Percentiles rank a stretch among this genome's conserved stretches.
phyloP scores from a whole-genome alignment of 2,797 vertebrate species.

The Rhinophrynus dorsalis region DNA sequence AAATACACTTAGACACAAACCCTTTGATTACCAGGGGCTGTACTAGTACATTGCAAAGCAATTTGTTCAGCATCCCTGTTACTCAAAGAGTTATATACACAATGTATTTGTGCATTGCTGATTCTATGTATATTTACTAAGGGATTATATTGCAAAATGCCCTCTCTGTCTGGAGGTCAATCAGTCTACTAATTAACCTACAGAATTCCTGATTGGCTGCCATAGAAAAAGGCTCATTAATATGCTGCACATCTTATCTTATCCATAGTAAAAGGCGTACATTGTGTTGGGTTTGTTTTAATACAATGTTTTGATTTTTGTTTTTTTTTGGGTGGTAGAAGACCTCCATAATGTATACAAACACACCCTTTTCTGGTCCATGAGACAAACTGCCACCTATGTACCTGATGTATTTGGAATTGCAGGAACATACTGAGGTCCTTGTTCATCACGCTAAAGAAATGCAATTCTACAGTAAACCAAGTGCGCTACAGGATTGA shows the following conservation, averaged over 20 bases:
- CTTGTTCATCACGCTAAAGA: too few species aligned
- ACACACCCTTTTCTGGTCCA: constrained; percentile 44
- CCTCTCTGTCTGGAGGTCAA: not conserved
- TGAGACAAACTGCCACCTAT: constrained; percentile 20
- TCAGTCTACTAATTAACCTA: not conserved
- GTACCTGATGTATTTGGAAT: not conserved
- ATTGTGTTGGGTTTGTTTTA: not conserved
- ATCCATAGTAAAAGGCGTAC: not conserved
- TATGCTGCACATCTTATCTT: not conserved
- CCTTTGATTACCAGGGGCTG: too few species aligned
- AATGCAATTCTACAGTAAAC: too few species aligned
- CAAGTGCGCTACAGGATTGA: too few species aligned
- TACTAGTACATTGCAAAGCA: too few species aligned
- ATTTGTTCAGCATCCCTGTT: too few species aligned
- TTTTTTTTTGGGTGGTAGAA: constrained; percentile 8
- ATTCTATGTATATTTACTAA: too few species aligned
- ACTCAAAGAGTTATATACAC: too few species aligned
- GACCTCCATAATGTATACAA: constrained; percentile 34
- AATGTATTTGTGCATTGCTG: too few species aligned
- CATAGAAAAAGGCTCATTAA: not conserved
- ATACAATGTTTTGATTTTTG: constrained; percentile 4
- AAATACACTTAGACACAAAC: too few species aligned
- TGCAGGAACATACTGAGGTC: too few species aligned
- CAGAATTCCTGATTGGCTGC: not conserved
- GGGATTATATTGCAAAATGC: too few species aligned